phyloP scores from a whole-genome alignment of 1,140 invertebrate genomes.

The Drosophila kikkawai region DNA sequence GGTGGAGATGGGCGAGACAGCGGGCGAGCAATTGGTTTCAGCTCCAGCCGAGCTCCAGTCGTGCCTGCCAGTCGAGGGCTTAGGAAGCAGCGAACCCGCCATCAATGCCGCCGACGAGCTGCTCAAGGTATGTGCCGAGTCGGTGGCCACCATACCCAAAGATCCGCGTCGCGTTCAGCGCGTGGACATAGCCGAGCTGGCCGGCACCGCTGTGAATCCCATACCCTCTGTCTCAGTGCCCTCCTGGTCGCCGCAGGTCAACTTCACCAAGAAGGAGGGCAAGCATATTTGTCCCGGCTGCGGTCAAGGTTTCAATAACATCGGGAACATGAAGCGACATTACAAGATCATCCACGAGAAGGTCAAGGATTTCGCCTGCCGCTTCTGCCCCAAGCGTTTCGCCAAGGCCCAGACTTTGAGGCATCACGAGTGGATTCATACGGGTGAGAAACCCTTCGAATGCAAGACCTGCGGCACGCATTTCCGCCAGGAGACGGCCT shows the following conservation, averaged over 20 bases:
- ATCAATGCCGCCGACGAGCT: conserved; percentile 77
- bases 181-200: conserved; percentile 72
- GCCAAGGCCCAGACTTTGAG: conserved; percentile 82
- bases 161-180: conserved; percentile 77
- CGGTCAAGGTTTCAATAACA: conserved; percentile 80
- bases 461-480: conserved; percentile 77
- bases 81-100: conserved; percentile 21
- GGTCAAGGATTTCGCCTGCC: conserved; percentile 81
- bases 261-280: conserved; percentile 82
- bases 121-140: conserved; percentile 79
- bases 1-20: conserved; percentile 66
- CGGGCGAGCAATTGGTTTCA: conserved; percentile 22
- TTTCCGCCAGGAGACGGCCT: conserved; percentile 78
- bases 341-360: conserved; percentile 83
- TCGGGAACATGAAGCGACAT: conserved; percentile 80
- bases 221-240: conserved; percentile 78
- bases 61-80: background rate
- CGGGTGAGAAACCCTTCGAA: conserved; percentile 85
- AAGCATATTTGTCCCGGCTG: conserved; percentile 81
- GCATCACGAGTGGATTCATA: conserved; percentile 84
- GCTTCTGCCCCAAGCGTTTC: conserved; percentile 76
- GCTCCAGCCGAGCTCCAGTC: background rate
- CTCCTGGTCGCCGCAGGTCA: conserved; percentile 78
- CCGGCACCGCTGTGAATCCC: conserved; percentile 77
- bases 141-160: conserved; percentile 76